Percentiles rank a stretch among this genome's conserved stretches.
Conservation (phyloP, 2,797 vertebrate genomes). For the Periparus ater region DNA sequence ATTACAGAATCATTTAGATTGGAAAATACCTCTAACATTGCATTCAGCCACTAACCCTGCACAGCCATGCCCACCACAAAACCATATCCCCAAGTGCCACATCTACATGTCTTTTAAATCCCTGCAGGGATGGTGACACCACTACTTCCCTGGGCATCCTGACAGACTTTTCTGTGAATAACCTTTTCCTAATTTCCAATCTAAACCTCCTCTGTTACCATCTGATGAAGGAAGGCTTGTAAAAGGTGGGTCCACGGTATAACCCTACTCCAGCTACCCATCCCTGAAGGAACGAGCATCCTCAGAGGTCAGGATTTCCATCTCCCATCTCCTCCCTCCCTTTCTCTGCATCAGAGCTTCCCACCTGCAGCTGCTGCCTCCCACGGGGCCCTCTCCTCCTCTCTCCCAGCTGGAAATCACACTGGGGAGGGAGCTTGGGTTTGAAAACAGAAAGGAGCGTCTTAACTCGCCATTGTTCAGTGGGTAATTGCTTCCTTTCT, state of each 20-base stretch:
- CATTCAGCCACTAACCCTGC: not conserved
- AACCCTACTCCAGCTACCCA: not conserved
- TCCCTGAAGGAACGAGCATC: not conserved
- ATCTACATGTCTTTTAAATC: not conserved
- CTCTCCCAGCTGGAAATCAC: conserved; percentile 17
- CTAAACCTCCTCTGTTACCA: not conserved
- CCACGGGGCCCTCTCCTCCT: not conserved
- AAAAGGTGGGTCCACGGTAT: not conserved
- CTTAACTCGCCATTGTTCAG: conserved; percentile 59
- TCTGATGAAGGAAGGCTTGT: not conserved
- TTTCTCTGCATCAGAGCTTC: not conserved
- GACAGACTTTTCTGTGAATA: not conserved
- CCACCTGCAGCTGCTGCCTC: not conserved
- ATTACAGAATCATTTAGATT: not conserved
- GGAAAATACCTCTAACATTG: not conserved
- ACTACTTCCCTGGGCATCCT: not conserved
- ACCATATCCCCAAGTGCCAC: not conserved
- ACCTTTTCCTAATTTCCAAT: not conserved
- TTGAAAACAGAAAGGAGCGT: conserved; percentile 16
- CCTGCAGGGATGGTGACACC: not conserved
- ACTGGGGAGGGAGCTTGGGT: not conserved
- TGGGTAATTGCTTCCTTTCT: conserved; percentile 69
- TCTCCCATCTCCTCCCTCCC: not conserved
- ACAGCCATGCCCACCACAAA: not conserved
- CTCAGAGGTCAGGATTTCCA: not conserved